Conservation (phyloP, 2,888 invertebrate genomes). For the Agrotis exclamationis region DNA sequence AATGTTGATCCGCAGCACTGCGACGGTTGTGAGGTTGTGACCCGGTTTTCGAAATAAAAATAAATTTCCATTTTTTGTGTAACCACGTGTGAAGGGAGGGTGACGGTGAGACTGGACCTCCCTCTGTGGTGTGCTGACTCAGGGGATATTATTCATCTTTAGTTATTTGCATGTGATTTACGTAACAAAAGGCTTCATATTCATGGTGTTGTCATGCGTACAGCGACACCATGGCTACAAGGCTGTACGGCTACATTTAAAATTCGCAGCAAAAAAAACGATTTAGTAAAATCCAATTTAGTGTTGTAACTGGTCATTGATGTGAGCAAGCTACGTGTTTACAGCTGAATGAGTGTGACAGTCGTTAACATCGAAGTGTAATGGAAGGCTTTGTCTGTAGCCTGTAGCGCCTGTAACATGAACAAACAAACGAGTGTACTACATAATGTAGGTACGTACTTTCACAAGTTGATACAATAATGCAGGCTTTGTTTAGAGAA, state of each 20-base stretch:
- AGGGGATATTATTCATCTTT: slow-evolving; percentile 22
- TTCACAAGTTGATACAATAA: neutral
- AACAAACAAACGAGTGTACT: neutral
- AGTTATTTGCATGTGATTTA: slow-evolving; percentile 61
- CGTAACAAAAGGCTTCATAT: slow-evolving; percentile 68
- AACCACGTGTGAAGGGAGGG: slow-evolving; percentile 49
- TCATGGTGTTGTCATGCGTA: slow-evolving; percentile 59
- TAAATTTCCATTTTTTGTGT: slow-evolving; percentile 62
- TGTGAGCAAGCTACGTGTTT: slow-evolving; percentile 2
- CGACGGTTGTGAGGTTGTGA: slow-evolving; percentile 57
- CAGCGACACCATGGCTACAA: slow-evolving; percentile 24
- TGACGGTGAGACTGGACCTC: slow-evolving; percentile 9
- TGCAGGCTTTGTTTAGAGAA: slow-evolving; percentile 5
- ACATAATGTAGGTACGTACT: neutral
- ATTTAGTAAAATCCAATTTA: slow-evolving; percentile 7
- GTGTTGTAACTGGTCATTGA: slow-evolving; percentile 9
- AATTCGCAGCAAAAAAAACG: slow-evolving; percentile 31
- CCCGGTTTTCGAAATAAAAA: slow-evolving; percentile 72
- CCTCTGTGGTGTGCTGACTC: slow-evolving; percentile 21
- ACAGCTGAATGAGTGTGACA: neutral
- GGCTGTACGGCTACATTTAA: slow-evolving; percentile 29
- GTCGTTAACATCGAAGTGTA: neutral
- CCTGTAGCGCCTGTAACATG: too few species aligned
- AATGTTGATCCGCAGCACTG: slow-evolving; percentile 29
- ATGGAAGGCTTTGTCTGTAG: slow-evolving; percentile 7